Base-by-base conservation (phyloP, 2,888 invertebrate species). In the Tholera decimalis region DNA sequence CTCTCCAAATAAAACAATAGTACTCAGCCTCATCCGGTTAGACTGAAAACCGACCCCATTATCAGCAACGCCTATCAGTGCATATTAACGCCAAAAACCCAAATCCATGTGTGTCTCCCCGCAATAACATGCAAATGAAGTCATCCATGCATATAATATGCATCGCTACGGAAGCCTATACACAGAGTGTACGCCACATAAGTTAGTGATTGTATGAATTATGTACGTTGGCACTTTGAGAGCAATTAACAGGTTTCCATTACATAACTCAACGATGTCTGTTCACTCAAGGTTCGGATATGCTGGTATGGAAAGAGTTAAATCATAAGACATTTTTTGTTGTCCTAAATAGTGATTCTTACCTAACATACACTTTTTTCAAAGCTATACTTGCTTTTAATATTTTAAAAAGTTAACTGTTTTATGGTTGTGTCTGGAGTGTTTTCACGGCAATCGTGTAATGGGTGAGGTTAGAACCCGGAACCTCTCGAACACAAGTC, bases 221-320 rank as follows among this genome's bases (percentile, higher is more conserved):
- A 94, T 94, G 92, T 91, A 93, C 88, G 93, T 91, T 91, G 88
- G 89, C 95, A 94, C 94, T 94, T 93, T 91, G 91, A 86, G 87
- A 92, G 91, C 94, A 94, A 95, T 95, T 95, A 95, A 92, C 89
- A 90, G 89, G 90, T 91, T 94, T 95, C 93, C 94, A 93, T 93
- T 92, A 95, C 95, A 95, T 95, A 94, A 94, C 91, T 95, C 92
- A 95, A 72, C 92, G 89, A 94, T 94, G 91, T 90, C 88, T 85
- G 79, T 77, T 89, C 90, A 86, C 87, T 89, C 84, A 90, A 90
- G 88, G 83, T 83, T 64, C 75, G 62, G 89, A 47, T 84, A 71
- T 39, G 30, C 53, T 67, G 85, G 77, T 84, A 68, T 88, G 89
- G 93, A 92, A 73, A 47, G 24, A 20, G 60, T 51, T 47, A 20